phyloP scores from a whole-genome alignment of 2,888 invertebrate genomes.

The Resseliella maxima region DNA sequence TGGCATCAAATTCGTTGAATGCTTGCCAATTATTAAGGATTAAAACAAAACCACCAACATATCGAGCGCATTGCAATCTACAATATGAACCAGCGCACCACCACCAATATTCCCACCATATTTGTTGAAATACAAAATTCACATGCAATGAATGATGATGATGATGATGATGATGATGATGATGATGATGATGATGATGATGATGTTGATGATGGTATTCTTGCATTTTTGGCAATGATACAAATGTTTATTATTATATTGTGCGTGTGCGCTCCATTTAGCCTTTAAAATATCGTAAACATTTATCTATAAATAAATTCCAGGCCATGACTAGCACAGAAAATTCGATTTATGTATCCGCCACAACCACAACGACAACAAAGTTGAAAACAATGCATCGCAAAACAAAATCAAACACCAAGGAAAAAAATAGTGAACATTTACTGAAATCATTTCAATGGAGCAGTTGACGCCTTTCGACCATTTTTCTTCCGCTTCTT shows the following conservation, averaged over 20 bases:
- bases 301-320: constrained; percentile 34
- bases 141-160: not conserved
- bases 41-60: constrained; percentile 15
- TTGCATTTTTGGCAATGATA: not conserved
- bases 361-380: constrained; percentile 18
- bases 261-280: constrained; percentile 44
- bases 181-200: not conserved
- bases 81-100: too few relatives aligned
- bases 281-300: constrained; percentile 44
- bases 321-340: not conserved
- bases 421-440: too few relatives aligned
- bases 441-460: too few relatives aligned
- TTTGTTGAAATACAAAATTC: not conserved
- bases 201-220: not conserved
- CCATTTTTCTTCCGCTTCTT: too few relatives aligned
- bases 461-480: constrained; percentile 18
- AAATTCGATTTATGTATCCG: constrained; percentile 14
- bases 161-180: not conserved
- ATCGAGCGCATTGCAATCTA: not conserved
- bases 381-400: not conserved
- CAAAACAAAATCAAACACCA: not conserved
- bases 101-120: not conserved
- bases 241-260: constrained; percentile 31
- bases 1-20: not conserved
- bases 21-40: constrained; percentile 12